phyloP scores from a whole-genome alignment of 2,797 vertebrate species.

The Pachyuromys duprasi region DNA sequence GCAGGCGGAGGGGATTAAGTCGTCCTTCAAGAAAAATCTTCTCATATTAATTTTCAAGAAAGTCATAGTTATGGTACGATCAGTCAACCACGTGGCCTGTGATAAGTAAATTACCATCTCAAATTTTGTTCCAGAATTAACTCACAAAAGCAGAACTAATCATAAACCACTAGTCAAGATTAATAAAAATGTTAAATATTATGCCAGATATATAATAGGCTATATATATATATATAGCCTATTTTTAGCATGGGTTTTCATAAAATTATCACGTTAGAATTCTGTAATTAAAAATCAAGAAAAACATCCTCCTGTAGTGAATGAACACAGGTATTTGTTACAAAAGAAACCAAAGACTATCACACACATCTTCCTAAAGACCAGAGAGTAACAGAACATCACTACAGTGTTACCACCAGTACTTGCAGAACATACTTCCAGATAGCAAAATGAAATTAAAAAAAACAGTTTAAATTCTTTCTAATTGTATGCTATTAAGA shows the following conservation, averaged over 20 bases:
- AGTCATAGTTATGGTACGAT: conserved; percentile 10
- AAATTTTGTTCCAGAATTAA: conserved; percentile 50
- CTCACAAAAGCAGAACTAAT: conserved; percentile 36
- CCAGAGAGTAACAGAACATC: conserved; percentile 22
- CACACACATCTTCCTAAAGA: conserved; percentile 1
- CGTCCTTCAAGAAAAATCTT: conserved; percentile 20
- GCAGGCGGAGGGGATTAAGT: neutral
- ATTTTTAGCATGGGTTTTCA: conserved; percentile 44
- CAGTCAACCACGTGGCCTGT: conserved; percentile 46
- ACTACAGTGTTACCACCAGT: neutral
- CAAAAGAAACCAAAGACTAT: conserved; percentile 51
- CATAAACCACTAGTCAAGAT: conserved; percentile 1
- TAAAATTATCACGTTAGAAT: conserved; percentile 41
- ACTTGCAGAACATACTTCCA: conserved; percentile 4
- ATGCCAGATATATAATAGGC: neutral
- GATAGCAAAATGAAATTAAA: neutral
- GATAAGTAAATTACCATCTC: conserved; percentile 40
- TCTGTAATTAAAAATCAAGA: conserved; percentile 49
- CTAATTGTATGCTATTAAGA: neutral
- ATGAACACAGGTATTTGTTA: conserved; percentile 21
- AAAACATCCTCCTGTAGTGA: conserved; percentile 5
- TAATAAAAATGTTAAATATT: conserved; percentile 53
- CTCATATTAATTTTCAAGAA: conserved; percentile 35
- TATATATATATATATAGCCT: neutral
- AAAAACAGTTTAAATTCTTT: conserved; percentile 44